Conservation (phyloP, 2,797 vertebrate genomes). For the Sebastes kiyomatsui region DNA sequence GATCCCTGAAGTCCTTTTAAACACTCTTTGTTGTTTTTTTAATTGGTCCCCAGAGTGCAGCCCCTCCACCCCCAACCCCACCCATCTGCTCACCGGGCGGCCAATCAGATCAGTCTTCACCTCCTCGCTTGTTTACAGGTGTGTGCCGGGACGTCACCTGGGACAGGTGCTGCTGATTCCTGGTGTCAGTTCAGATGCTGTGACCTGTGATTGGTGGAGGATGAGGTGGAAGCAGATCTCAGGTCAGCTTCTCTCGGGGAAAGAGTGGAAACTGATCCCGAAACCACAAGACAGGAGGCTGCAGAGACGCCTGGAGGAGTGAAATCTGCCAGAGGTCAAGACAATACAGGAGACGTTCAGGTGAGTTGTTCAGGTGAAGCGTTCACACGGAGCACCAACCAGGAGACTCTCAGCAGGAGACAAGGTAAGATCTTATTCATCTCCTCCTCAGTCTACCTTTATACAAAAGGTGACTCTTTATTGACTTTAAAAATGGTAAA, state of each 20-base stretch:
- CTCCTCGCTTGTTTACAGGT: conserved; percentile 68
- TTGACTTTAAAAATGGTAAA: not conserved
- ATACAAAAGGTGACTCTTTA: not conserved
- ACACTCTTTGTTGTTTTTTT: conserved; percentile 41
- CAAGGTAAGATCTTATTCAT: conserved; percentile 9
- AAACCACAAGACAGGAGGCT: conserved; percentile 6
- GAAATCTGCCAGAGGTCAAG: not conserved
- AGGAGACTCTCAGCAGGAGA: not conserved
- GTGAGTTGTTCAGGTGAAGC: not conserved
- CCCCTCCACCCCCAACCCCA: not conserved
- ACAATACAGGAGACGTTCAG: not conserved
- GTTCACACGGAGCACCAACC: not conserved
- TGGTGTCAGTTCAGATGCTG: not conserved
- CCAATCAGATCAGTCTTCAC: conserved; percentile 57
- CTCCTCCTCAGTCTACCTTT: not conserved
- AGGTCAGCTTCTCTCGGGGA: not conserved
- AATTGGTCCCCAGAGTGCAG: conserved; percentile 68
- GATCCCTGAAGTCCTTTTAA: conserved; percentile 51
- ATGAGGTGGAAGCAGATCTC: not conserved
- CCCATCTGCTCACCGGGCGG: conserved; percentile 23
- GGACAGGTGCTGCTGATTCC: conserved; percentile 18
- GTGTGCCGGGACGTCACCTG: conserved; percentile 28
- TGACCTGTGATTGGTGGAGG: conserved; percentile 29
- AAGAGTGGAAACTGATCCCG: conserved; percentile 8
- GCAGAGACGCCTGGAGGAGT: conserved; percentile 16